Conservation (phyloP, 2,113 vertebrate genomes). For the Scophthalmus maximus region DNA sequence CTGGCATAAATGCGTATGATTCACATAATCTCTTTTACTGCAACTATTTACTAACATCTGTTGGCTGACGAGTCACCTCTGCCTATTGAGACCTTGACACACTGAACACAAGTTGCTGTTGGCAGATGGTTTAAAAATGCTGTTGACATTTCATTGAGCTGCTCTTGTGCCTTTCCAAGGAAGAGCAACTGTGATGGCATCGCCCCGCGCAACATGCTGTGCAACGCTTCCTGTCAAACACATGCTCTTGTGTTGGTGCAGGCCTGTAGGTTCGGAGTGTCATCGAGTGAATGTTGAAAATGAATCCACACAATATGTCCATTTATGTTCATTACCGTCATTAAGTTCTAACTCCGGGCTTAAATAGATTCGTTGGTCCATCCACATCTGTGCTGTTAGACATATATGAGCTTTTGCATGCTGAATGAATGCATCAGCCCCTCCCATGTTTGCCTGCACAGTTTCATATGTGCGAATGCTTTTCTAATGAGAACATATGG, state of each 20-base stretch:
- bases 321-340: constrained; percentile 8
- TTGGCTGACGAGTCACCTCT: not conserved
- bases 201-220: not conserved
- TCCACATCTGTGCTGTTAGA: constrained; percentile 7
- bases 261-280: not conserved
- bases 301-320: not conserved
- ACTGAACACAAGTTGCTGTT: not conserved
- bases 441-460: not conserved
- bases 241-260: too few species aligned
- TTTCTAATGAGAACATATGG: constrained; percentile 50
- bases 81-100: not conserved
- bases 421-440: too few species aligned
- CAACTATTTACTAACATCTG: constrained; percentile 31
- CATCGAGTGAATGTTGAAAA: not conserved
- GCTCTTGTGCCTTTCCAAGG: not conserved
- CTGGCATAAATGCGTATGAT: constrained; percentile 46
- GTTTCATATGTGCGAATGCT: constrained; percentile 9
- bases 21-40: constrained; percentile 40
- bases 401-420: not conserved
- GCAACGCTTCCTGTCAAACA: not conserved
- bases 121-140: constrained; percentile 1
- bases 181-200: not conserved
- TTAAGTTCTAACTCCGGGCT: constrained; percentile 31
- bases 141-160: not conserved
- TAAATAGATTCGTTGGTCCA: not conserved